phyloP scores from a whole-genome alignment of 2,113 vertebrate genomes.

The Peromyscus maniculatus region DNA sequence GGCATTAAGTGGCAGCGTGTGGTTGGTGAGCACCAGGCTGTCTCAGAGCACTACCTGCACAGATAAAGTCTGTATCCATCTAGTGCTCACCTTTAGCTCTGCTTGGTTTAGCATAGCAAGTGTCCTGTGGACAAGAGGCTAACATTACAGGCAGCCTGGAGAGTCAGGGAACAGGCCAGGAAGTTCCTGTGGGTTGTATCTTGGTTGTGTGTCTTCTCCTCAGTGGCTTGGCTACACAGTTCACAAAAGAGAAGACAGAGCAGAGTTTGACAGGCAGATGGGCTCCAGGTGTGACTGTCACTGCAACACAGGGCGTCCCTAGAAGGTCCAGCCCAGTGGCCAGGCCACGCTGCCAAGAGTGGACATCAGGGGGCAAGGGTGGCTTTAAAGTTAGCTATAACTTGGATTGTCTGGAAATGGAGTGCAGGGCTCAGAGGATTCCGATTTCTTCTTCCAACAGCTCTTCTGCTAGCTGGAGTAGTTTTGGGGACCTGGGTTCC shows the following conservation, averaged over 20 bases:
- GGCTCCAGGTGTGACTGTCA: rapidly evolving
- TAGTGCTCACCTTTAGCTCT: rapidly evolving
- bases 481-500: not conserved
- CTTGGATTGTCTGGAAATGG: not conserved
- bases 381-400: rapidly evolving
- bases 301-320: too few relatives aligned
- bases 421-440: rapidly evolving
- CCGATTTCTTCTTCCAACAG: rapidly evolving
- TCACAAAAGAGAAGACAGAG: too few relatives aligned
- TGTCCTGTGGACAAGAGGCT: not conserved
- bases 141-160: too few relatives aligned
- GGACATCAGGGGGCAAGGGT: rapidly evolving
- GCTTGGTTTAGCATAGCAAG: not conserved
- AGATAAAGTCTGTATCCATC: not conserved
- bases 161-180: not conserved
- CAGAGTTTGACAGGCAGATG: not conserved
- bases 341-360: not conserved
- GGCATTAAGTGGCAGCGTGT: rapidly evolving
- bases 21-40: rapidly evolving
- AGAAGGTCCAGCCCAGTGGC: too few relatives aligned
- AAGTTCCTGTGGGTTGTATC: not conserved
- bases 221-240: not conserved
- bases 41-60: not conserved
- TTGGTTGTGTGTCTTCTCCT: not conserved
- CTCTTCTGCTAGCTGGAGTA: not conserved